These are phyloP conservation scores for Smithornis capensis DNA, from an alignment of 2,113 vertebrate genomes.

Conservation along the genomic window DNA sequence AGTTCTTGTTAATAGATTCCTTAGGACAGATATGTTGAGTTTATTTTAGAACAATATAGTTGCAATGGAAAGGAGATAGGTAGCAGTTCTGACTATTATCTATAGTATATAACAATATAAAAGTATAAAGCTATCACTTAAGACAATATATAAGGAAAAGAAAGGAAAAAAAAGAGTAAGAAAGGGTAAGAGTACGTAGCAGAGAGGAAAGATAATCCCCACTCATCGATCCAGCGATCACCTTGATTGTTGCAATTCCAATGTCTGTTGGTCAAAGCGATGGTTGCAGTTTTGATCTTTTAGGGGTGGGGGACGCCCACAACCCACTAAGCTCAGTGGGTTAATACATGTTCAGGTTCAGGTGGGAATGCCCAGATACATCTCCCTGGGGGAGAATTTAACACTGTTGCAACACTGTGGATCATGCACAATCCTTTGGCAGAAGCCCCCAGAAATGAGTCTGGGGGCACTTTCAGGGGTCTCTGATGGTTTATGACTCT, in stretches of 20 bases:
- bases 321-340: background rate
- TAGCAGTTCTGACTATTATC: background rate
- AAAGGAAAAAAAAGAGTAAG: background rate
- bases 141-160: background rate
- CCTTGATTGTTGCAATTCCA: background rate
- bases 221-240: background rate
- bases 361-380: background rate
- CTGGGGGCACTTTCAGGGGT: rapidly evolving
- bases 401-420: background rate
- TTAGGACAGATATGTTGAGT: background rate
- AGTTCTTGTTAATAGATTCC: background rate
- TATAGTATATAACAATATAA: background rate
- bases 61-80: background rate
- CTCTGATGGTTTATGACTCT: background rate
- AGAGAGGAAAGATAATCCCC: background rate
- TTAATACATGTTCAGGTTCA: background rate
- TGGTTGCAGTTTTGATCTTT: background rate
- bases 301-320: background rate
- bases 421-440: background rate
- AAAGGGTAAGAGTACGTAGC: background rate
- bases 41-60: background rate
- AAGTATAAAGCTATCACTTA: background rate
- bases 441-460: background rate
- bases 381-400: background rate
- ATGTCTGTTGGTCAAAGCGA: background rate